Evolutionary conservation across 2,797 vertebrate genomes (phyloP), one percentile per base, ranked within the genome.

Genomic region (Acanthurus leucopareius): DNA sequence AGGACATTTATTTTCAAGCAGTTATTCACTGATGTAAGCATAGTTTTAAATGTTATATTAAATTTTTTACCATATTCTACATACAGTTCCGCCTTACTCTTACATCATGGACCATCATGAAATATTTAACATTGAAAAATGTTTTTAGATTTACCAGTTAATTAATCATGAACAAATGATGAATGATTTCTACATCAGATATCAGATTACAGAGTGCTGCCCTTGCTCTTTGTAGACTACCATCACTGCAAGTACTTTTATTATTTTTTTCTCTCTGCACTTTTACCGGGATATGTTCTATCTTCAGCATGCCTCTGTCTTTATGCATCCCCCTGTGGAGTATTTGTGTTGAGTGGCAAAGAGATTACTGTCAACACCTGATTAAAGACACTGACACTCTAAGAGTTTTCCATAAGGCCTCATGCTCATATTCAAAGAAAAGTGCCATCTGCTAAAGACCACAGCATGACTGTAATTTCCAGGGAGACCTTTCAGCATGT

Each of bases 261-360:
- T 28, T 3, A 11, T 48, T 70, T 49, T 61, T 10, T 40, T 47
- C 59, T 45, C 48, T 17, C 44, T 42, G 9, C 19, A 51, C 45
- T 57, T 17, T 22, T 48, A 17, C 17, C 20, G 64, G n/a, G 32
- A 35, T 42, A 7, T 49, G n/a, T 14, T n/a, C 48, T 45, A 10
- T 62, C 22, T 63, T 38, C 28, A 60, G 32, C n/a, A 42, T 51
- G 22, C 54, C 49, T 38, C 65, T 88, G 71, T 69, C 53, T 66
- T 61, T 15, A 20, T 22, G 40, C 2, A 32, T 3, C 17, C 7
- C 38, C 14, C 59, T 45, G 58, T 32, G 38, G 54, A 70, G 80
- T 69, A 59, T 78, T 76, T 52, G 20, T 48, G 54, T 73, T 88
- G 42, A 81, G 62, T 59, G 61, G 56, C 70, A 44, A 77, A 65